Evolutionary conservation across 2,888 invertebrate species (phyloP).

Genomic region (Kryphioiulus occultus): DNA sequence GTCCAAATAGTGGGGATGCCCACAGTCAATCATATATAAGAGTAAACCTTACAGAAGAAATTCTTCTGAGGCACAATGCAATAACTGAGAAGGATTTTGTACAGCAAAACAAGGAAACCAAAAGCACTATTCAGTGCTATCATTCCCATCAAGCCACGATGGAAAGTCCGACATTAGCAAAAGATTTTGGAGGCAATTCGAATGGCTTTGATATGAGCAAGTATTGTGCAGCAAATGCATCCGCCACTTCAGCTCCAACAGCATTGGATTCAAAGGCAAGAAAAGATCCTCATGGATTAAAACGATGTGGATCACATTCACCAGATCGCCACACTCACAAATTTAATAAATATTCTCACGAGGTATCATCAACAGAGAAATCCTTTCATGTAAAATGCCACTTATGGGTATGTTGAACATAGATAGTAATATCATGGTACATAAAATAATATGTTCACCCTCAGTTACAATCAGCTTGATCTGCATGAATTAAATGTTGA

Average conservation of each 20-base stretch:
- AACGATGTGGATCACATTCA: conserved; percentile 71
- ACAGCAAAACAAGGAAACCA: conserved; percentile 49
- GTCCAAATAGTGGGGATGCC: conserved; percentile 18
- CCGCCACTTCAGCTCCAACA: not conserved
- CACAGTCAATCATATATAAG: not conserved
- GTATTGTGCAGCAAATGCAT: conserved; percentile 14
- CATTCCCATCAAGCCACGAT: not conserved
- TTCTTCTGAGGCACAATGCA: conserved; percentile 34
- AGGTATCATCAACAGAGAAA: conserved; percentile 35
- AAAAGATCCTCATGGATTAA: conserved; percentile 67
- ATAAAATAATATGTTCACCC: not conserved
- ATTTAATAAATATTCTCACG: conserved; percentile 48
- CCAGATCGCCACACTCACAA: conserved; percentile 65
- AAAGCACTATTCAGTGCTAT: conserved; percentile 10
- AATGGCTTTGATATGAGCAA: not conserved
- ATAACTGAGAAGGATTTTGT: conserved; percentile 47
- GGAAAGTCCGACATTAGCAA: not conserved
- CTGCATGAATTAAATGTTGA: no score
- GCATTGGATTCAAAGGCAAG: not conserved
- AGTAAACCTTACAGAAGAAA: conserved; percentile 45
- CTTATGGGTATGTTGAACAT: not conserved
- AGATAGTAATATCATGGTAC: not conserved
- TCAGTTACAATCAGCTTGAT: not conserved
- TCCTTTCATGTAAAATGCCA: conserved; percentile 18
- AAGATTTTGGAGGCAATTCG: not conserved